phyloP scores from a whole-genome alignment of 2,888 invertebrate genomes.

The Synanthedon formicaeformis region DNA sequence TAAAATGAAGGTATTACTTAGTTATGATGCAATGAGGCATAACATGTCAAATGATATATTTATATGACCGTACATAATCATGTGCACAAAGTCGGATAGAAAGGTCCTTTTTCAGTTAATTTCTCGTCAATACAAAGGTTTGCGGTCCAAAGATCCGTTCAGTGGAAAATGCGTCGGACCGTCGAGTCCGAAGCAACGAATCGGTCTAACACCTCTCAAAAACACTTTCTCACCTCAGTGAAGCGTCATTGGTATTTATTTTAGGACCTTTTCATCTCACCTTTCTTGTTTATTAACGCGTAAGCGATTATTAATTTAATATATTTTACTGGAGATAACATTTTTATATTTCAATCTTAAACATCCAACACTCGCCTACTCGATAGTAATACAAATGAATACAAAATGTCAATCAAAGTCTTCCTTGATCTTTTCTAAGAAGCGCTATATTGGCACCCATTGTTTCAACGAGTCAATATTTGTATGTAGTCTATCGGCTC shows the following conservation, averaged over 20 bases:
- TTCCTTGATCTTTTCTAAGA: conserved; percentile 32
- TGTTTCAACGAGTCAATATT: conserved; percentile 70
- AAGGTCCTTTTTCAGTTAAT: conserved; percentile 58
- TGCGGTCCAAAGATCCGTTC: conserved; percentile 53
- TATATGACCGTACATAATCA: conserved; percentile 38
- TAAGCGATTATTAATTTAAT: conserved; percentile 25
- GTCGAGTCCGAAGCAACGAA: conserved; percentile 55
- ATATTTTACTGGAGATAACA: neutral
- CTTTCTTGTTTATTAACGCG: conserved; percentile 52
- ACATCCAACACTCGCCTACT: neutral
- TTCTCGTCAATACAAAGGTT: conserved; percentile 62
- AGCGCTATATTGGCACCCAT: conserved; percentile 26
- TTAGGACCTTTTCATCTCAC: conserved; percentile 65
- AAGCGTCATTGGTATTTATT: conserved; percentile 36
- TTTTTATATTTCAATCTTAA: neutral
- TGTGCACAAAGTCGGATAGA: conserved; percentile 37
- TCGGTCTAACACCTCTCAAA: conserved; percentile 67
- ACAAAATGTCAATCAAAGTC: conserved; percentile 43
- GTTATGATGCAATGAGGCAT: conserved; percentile 6
- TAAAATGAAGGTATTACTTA: no score
- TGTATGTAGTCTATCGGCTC: conserved; percentile 54
- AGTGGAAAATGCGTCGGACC: conserved; percentile 68
- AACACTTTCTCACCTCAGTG: conserved; percentile 61
- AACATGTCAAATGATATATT: conserved; percentile 15
- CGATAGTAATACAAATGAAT: conserved; percentile 11